Base-by-base conservation (phyloP, 2,113 vertebrate genomes). In the Pampusana beccarii region DNA sequence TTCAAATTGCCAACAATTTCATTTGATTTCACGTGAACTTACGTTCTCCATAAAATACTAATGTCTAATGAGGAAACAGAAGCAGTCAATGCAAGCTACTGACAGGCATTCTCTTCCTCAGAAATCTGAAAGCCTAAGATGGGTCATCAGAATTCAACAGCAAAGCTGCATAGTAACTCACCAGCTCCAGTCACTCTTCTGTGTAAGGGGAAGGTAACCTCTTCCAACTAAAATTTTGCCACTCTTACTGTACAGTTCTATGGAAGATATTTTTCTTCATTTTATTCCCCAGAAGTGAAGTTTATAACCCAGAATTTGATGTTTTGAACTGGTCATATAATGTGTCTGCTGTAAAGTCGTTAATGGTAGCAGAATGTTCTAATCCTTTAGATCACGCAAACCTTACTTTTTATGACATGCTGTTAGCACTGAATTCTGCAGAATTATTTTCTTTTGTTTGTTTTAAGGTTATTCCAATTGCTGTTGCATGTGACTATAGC, bases 401-500 rank as follows among this genome's bases (percentile, higher is more conserved):
- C 20, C 16, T 42, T 92, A 58, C 31, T 40, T 94, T 94, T 96
- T 93, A 80, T n/a, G 34, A 71, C 62, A 66, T 67, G 67, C 60
- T 51, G 33, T 70, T 90, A 88, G 38, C 7, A 34, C 33, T 78
- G 80, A 78, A 86, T 88, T 92, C 38, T 71, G 34, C 60, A 84
- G 62, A 77, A 90, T 92, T 92, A 77, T 88, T 96, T 92, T 70
- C 34, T 89, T 95, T 62, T 19, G 40, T 75, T 94, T 25, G 2
- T 73, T 91, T 86, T 86, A 83, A 57, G n/a, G 66, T 48, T 82
- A 86, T 77, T 80, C 40, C 67, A 42, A 57, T 54, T 88, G 26
- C 13, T 40, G 38, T 31, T 78, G 16, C 33, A 28, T 72, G 20
- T 71, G 75, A 74, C 13, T 61, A 20, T 5, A 78, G 33, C 20